Conservation (phyloP, 2,797 vertebrate genomes). For the Acanthurus tractus region DNA sequence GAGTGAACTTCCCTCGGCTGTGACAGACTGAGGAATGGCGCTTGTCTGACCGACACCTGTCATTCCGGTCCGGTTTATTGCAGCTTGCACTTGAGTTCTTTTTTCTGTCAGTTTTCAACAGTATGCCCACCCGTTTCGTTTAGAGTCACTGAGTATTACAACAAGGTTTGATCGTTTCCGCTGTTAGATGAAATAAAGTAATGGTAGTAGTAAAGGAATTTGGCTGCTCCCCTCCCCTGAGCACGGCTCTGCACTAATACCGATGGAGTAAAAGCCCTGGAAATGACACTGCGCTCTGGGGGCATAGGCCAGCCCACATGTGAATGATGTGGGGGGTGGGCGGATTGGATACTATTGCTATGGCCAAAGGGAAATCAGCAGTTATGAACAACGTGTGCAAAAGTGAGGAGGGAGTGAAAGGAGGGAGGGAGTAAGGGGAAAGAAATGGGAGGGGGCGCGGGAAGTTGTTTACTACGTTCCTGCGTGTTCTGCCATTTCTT, state of each 20-base stretch:
- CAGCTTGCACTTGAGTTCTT: neutral
- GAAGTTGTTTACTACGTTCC: constrained; percentile 83
- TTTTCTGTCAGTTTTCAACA: constrained; percentile 6
- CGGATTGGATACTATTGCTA: constrained; percentile 73
- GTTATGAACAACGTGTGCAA: constrained; percentile 86
- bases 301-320: constrained; percentile 71
- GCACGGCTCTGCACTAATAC: constrained; percentile 37
- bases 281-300: constrained; percentile 63
- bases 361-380: constrained; percentile 83
- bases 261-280: constrained; percentile 62
- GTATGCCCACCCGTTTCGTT: neutral
- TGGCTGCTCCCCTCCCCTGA: constrained; percentile 14
- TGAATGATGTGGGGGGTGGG: constrained; percentile 73
- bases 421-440: constrained; percentile 67
- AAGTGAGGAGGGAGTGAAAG: constrained; percentile 75
- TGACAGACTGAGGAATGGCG: neutral
- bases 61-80: constrained; percentile 39
- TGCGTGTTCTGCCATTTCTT: constrained; percentile 63
- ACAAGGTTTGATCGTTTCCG: constrained; percentile 2
- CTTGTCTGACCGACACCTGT: constrained; percentile 72
- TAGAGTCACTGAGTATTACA: neutral
- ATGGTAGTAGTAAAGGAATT: constrained; percentile 65
- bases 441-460: constrained; percentile 73
- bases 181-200: constrained; percentile 19
- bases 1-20: neutral